phyloP scores from a whole-genome alignment of 2,113 vertebrate species.

The Motacilla alba region DNA sequence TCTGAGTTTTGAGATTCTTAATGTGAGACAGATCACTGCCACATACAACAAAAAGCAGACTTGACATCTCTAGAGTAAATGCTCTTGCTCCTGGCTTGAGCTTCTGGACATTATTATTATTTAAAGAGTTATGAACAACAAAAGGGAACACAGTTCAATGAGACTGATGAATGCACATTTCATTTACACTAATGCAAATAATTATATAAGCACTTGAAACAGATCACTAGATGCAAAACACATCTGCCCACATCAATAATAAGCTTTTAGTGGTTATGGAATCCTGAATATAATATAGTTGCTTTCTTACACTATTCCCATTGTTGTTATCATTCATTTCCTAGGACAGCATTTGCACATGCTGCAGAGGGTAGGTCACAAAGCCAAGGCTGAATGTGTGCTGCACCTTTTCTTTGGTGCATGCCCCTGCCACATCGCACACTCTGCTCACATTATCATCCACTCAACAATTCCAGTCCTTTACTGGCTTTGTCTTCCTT shows the following conservation, averaged over 20 bases:
- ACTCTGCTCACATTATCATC: background rate
- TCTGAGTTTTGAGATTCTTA: background rate
- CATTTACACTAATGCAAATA: background rate
- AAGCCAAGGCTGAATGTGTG: background rate
- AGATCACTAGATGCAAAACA: background rate
- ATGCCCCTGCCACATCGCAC: background rate
- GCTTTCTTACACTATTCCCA: background rate
- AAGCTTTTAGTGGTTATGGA: background rate
- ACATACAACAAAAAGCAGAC: background rate
- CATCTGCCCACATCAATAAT: background rate
- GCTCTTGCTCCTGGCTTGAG: background rate
- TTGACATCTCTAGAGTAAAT: background rate
- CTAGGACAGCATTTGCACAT: background rate
- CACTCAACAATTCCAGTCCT: background rate
- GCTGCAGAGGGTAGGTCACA: background rate
- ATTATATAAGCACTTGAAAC: background rate
- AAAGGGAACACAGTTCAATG: background rate
- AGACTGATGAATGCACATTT: background rate
- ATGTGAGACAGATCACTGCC: background rate
- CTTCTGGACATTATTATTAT: background rate
- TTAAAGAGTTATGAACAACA: constrained; percentile 2
- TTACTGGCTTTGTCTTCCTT: constrained; percentile 2
- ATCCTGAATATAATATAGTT: background rate
- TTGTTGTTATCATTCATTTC: background rate
- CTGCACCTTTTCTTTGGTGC: background rate